Percentiles rank a stretch among this genome's conserved stretches.
Conservation (phyloP, 35 echinoderm and acorn worm species). For the Lytechinus variegatus region DNA sequence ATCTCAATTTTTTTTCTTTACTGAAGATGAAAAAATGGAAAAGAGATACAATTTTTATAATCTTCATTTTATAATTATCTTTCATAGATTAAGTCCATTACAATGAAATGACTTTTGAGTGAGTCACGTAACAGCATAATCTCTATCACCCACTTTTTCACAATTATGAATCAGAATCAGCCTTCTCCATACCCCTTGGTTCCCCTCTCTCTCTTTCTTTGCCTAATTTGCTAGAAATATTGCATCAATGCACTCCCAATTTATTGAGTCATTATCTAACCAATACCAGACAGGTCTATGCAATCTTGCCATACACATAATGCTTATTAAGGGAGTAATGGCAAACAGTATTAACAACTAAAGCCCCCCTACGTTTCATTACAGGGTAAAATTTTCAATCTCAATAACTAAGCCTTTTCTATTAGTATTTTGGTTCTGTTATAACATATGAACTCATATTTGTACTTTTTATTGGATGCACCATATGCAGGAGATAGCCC, state of each 20-base stretch:
- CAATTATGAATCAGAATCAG: background rate
- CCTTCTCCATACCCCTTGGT: background rate
- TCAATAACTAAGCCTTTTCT: background rate
- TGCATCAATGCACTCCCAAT: background rate
- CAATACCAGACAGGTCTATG: background rate
- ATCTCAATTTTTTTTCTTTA: background rate
- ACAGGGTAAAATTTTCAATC: background rate
- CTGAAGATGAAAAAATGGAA: background rate
- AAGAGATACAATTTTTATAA: background rate
- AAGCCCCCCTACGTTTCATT: background rate
- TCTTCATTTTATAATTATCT: background rate
- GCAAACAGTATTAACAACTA: constrained; percentile 12
- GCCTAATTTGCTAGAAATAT: background rate
- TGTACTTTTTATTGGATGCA: background rate
- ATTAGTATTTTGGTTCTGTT: background rate
- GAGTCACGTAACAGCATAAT: background rate
- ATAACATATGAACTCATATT: background rate
- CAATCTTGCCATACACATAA: background rate
- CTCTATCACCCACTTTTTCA: background rate
- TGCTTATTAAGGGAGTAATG: background rate
- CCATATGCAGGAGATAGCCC: background rate
- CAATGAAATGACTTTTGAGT: background rate
- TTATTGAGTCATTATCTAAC: constrained; percentile 6
- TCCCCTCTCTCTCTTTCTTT: background rate
- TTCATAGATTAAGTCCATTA: background rate